phyloP scores from a whole-genome alignment of 2,797 vertebrate species.

The Peromyscus aztecus region DNA sequence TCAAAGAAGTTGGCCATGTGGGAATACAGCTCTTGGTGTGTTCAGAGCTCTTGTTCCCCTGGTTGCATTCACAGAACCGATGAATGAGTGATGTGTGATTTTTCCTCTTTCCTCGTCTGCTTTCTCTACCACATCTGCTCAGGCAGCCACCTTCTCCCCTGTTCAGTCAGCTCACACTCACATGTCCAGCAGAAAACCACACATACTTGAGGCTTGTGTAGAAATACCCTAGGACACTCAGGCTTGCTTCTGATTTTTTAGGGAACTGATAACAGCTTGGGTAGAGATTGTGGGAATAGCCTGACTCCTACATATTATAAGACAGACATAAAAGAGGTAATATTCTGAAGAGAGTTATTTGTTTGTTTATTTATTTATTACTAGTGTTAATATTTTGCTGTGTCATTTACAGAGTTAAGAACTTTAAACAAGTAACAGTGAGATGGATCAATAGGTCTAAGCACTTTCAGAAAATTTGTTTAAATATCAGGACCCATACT shows the following conservation, averaged over 20 bases:
- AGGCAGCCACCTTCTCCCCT: not conserved
- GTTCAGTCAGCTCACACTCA: not conserved
- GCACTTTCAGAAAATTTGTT: not conserved
- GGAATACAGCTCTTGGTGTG: too few relatives aligned
- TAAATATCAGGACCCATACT: not conserved
- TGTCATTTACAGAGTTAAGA: not conserved
- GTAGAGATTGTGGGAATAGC: rapidly evolving
- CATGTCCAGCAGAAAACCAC: too few relatives aligned
- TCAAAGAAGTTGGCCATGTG: not conserved
- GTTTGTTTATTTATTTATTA: not conserved
- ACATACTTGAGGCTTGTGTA: rapidly evolving
- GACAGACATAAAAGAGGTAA: not conserved
- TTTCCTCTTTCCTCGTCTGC: not conserved
- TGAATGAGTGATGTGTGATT: not conserved
- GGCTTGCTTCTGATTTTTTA: not conserved
- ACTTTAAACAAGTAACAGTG: not conserved
- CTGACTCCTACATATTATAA: not conserved
- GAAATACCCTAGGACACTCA: not conserved
- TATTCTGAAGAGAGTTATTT: not conserved
- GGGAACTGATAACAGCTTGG: not conserved
- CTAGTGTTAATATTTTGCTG: not conserved
- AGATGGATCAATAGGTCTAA: not conserved
- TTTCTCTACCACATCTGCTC: not conserved
- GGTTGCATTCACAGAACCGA: not conserved
- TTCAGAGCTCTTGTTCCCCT: too few relatives aligned